Percentiles rank a stretch among this genome's conserved stretches.
These are phyloP conservation scores for Stenichneumon culpator DNA, from an alignment of 2,888 invertebrate species.

Conservation along the genomic window DNA sequence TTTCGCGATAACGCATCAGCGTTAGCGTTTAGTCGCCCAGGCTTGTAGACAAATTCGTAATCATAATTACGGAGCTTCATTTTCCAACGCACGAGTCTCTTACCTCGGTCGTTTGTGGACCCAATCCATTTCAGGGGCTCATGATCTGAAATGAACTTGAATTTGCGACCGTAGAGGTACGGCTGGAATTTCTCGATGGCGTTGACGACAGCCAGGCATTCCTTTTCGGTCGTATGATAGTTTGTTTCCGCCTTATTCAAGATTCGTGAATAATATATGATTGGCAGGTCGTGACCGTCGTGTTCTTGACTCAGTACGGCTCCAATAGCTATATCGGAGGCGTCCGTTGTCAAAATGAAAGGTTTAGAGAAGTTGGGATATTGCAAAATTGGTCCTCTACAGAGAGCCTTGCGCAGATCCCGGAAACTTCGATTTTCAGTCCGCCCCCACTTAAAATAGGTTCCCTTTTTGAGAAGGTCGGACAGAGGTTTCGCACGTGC, in stretches of 20 bases:
- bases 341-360: constrained; percentile 27
- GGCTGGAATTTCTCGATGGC: constrained; percentile 34
- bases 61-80: constrained; percentile 27
- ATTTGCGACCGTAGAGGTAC: constrained; percentile 45
- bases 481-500: background rate
- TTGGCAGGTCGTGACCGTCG: constrained; percentile 47
- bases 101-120: background rate
- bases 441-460: background rate
- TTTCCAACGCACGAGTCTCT: background rate
- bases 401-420: constrained; percentile 1
- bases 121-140: constrained; percentile 17
- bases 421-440: background rate
- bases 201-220: constrained; percentile 36
- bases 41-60: constrained; percentile 32
- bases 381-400: constrained; percentile 26
- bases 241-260: constrained; percentile 11
- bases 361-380: constrained; percentile 40
- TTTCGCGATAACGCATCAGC: constrained; percentile 50
- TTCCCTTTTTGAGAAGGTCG: background rate
- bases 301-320: constrained; percentile 33
- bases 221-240: constrained; percentile 46
- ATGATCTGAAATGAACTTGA: constrained; percentile 38
- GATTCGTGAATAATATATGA: constrained; percentile 11
- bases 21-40: constrained; percentile 21
- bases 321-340: constrained; percentile 26